A percentile compares a stretch with the other conserved stretches of the same genome.
Evolutionary conservation across 2,888 invertebrate genomes (phyloP).

Genomic region (Rhorus exstirpatorius): DNA sequence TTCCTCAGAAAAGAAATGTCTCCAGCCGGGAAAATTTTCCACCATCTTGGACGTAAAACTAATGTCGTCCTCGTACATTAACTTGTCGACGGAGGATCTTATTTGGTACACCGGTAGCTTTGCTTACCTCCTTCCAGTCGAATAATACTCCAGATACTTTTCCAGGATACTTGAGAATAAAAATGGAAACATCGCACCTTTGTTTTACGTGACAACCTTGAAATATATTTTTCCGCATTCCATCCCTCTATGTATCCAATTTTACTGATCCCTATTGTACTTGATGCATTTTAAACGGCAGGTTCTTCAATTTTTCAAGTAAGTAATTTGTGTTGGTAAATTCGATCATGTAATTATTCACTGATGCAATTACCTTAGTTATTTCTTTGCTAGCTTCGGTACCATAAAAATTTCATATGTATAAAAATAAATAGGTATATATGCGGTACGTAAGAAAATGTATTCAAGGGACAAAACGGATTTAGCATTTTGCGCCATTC

Average conservation of each 20-base stretch:
- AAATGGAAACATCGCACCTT: too few species aligned
- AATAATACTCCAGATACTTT: too few species aligned
- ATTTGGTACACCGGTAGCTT: not conserved
- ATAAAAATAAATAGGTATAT: too few species aligned
- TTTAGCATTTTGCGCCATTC: constrained; percentile 60
- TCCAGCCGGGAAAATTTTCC: constrained; percentile 33
- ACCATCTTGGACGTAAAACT: constrained; percentile 15
- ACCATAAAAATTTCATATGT: constrained; percentile 17
- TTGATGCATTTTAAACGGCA: too few species aligned
- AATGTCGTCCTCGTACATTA: constrained; percentile 26
- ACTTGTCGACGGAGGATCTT: constrained; percentile 22
- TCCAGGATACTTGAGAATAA: too few species aligned
- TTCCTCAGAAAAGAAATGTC: not conserved
- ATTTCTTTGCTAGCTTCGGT: not conserved
- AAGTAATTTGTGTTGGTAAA: not conserved
- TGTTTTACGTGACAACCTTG: not conserved
- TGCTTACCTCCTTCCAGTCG: not conserved
- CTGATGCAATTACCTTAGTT: not conserved
- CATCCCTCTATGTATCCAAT: too few species aligned
- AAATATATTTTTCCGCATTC: not conserved
- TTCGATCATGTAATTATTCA: not conserved
- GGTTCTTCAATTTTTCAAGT: not conserved
- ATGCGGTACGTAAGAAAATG: constrained; percentile 37
- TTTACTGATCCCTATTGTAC: too few species aligned
- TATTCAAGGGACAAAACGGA: constrained; percentile 65